These are phyloP conservation scores for Aeoliscus strigatus DNA, from an alignment of 2,797 vertebrate genomes.

Conservation along the genomic window DNA sequence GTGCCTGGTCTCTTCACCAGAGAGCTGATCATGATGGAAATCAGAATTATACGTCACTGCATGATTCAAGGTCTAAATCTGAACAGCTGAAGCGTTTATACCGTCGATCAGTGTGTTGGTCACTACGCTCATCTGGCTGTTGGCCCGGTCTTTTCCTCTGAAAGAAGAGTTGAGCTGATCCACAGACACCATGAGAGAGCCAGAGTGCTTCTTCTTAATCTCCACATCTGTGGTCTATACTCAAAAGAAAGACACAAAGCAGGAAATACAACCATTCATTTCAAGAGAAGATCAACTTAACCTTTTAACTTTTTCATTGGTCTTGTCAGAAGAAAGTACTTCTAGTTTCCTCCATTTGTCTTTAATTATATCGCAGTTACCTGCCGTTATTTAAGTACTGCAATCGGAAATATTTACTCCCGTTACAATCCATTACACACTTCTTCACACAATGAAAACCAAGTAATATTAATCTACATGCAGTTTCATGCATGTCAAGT, in stretches of 20 bases:
- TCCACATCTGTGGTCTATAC: slow-evolving; percentile 90
- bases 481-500: slow-evolving; percentile 67
- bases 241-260: no score
- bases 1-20: no score
- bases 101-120: slow-evolving; percentile 96
- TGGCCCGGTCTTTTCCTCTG: slow-evolving; percentile 90
- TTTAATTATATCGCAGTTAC: background rate
- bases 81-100: slow-evolving; percentile 45
- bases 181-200: slow-evolving; percentile 96
- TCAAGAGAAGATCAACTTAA: no score
- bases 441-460: slow-evolving; percentile 7
- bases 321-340: no score
- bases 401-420: no score
- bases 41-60: background rate
- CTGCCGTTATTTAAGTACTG: background rate
- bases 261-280: slow-evolving; percentile 32
- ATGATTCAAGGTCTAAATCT: background rate
- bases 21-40: no score
- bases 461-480: slow-evolving; percentile 53
- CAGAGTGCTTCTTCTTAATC: slow-evolving; percentile 91
- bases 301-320: no score
- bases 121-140: slow-evolving; percentile 92
- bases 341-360: background rate
- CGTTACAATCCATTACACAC: slow-evolving; percentile 18
- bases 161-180: slow-evolving; percentile 93